Evolutionary conservation across 1,140 invertebrate genomes (phyloP).

Genomic region (Nephila pilipes): DNA sequence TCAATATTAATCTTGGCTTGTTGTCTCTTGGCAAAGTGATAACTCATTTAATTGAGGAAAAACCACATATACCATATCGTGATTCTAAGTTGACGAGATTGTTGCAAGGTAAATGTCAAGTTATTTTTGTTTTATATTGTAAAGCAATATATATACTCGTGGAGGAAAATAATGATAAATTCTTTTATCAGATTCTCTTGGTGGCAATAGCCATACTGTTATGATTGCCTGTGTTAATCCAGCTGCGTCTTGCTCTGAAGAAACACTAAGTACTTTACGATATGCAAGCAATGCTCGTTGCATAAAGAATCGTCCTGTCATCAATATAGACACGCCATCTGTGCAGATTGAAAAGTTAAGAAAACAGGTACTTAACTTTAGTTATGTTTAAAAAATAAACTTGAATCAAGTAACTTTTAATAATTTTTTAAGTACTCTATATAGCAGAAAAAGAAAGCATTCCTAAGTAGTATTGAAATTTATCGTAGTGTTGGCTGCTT

Average conservation of each 20-base stretch:
- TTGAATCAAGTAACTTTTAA: no score
- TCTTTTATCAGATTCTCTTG: slow-evolving; percentile 84
- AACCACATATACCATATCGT: slow-evolving; percentile 85
- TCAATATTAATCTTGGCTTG: slow-evolving; percentile 98
- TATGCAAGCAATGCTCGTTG: slow-evolving; percentile 98
- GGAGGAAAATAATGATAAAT: neutral
- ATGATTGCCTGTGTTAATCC: slow-evolving; percentile 85
- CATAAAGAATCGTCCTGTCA: slow-evolving; percentile 99
- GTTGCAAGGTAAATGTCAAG: slow-evolving; percentile 91
- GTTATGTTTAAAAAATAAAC: no score
- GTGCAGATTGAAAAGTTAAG: slow-evolving; percentile 86
- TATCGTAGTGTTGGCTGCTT: no score
- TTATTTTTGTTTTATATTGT: neutral
- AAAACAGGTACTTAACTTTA: slow-evolving; percentile 58
- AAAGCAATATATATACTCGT: neutral
- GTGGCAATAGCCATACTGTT: slow-evolving; percentile 84
- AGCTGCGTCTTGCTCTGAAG: slow-evolving; percentile 82
- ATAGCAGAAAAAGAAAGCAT: no score
- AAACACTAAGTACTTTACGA: slow-evolving; percentile 83
- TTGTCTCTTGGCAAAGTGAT: slow-evolving; percentile 99
- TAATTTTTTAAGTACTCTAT: no score
- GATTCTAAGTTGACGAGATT: slow-evolving; percentile 85
- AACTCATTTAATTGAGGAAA: slow-evolving; percentile 97
- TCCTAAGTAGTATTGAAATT: no score
- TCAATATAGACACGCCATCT: slow-evolving; percentile 99